Conservation (phyloP, 1,140 invertebrate species). For the Atta colombica region DNA sequence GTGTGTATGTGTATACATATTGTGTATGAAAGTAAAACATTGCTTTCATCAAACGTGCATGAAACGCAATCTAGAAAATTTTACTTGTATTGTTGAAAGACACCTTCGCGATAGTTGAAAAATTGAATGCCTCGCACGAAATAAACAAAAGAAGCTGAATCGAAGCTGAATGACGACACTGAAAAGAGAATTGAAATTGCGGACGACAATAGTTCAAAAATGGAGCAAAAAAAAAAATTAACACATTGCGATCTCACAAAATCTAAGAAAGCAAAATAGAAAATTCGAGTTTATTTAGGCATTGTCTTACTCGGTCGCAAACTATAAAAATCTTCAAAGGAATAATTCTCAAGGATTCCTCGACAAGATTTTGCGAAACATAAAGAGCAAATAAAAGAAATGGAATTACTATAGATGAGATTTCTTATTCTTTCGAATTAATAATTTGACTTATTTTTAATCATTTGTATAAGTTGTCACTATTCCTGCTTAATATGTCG, state of each 20-base stretch:
- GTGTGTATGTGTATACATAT: too few species aligned
- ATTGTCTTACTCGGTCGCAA: neutral
- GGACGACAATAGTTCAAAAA: conserved; percentile 11
- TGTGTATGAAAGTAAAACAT: neutral
- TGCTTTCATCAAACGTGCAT: neutral
- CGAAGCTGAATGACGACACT: neutral
- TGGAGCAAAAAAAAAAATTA: neutral
- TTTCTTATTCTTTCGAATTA: too few species aligned
- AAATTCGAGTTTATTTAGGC: conserved; percentile 14
- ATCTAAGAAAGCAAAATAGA: conserved; percentile 20
- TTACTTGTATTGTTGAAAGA: neutral
- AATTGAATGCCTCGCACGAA: neutral
- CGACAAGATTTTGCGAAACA: neutral
- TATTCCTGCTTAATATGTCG: too few species aligned
- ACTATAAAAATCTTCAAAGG: conserved; percentile 3
- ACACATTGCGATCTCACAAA: neutral
- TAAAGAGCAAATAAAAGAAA: conserved; percentile 1
- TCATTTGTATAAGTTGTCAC: too few species aligned
- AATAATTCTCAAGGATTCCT: conserved; percentile 23
- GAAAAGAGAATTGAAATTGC: conserved; percentile 38
- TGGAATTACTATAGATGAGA: too few species aligned
- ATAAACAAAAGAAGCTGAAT: neutral
- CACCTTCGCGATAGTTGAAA: neutral
- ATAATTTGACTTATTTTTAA: too few species aligned
- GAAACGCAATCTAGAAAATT: neutral